These are phyloP conservation scores for Pseudolaguvia tuberculata DNA, from an alignment of 2,113 vertebrate genomes.

Conservation along the genomic window DNA sequence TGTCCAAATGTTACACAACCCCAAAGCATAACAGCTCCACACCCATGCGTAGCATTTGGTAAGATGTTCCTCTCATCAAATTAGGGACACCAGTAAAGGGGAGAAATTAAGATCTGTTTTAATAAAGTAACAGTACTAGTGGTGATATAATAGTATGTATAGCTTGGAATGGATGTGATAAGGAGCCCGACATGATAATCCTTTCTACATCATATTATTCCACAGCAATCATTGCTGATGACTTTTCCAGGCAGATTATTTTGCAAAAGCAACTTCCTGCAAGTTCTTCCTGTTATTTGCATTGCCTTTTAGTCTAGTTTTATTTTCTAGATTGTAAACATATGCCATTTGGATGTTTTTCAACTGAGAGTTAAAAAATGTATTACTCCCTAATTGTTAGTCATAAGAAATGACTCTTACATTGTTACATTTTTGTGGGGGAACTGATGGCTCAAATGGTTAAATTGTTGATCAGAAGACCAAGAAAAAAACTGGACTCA, in stretches of 20 bases:
- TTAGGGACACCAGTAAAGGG: too few relatives aligned
- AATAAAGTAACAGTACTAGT: too few relatives aligned
- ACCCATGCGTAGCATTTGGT: background rate
- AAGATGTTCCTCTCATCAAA: background rate
- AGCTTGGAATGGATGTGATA: too few relatives aligned
- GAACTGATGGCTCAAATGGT: background rate
- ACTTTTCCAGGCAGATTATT: conserved; percentile 1
- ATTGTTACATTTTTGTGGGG: conserved; percentile 1
- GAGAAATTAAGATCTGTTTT: too few relatives aligned
- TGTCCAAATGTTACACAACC: background rate
- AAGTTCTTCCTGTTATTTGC: background rate
- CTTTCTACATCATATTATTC: too few relatives aligned
- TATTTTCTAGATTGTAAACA: background rate
- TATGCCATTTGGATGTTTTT: background rate
- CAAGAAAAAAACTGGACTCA: too few relatives aligned
- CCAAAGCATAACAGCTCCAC: background rate
- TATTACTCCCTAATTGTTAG: conserved; percentile 11
- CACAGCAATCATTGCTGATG: background rate
- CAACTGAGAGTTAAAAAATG: background rate
- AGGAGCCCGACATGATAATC: too few relatives aligned
- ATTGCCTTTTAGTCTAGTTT: background rate
- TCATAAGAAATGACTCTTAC: conserved; percentile 28
- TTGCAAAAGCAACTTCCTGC: background rate
- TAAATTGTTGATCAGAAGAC: too few relatives aligned
- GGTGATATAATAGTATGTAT: too few relatives aligned